Conservation (phyloP, 2,888 invertebrate genomes). For the Cantharis lateralis region DNA sequence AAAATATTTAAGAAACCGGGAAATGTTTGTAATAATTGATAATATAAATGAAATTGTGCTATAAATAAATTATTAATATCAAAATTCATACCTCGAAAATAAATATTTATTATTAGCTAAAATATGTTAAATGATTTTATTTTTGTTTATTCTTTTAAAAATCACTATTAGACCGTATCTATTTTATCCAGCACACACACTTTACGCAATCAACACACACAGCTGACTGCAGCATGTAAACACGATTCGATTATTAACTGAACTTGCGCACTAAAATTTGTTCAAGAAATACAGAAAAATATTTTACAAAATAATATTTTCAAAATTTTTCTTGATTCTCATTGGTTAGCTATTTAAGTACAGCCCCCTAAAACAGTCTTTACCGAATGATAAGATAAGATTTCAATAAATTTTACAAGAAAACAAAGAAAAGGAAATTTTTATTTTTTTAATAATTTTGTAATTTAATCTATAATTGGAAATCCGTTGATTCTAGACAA, state of each 20-base stretch:
- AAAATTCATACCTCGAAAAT: neutral
- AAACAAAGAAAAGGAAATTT: no score
- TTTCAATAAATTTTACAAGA: no score
- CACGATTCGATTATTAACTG: neutral
- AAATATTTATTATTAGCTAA: neutral
- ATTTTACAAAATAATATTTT: no score
- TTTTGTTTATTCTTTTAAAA: neutral
- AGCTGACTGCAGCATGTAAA: neutral
- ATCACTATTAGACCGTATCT: neutral
- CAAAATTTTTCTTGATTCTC: no score
- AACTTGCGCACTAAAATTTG: neutral
- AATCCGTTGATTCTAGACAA: no score
- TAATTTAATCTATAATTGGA: no score
- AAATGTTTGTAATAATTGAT: neutral
- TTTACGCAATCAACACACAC: neutral
- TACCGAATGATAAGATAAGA: no score
- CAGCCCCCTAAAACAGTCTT: no score
- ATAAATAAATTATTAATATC: neutral
- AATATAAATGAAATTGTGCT: neutral
- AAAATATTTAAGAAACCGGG: neutral
- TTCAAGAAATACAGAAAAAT: no score
- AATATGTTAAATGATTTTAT: neutral
- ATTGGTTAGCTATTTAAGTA: no score
- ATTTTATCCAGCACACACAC: neutral
- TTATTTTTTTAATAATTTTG: no score